A percentile compares a stretch with the other conserved stretches of the same genome.
phyloP scores from a whole-genome alignment of 2,888 invertebrate genomes.

The Nebria salina region DNA sequence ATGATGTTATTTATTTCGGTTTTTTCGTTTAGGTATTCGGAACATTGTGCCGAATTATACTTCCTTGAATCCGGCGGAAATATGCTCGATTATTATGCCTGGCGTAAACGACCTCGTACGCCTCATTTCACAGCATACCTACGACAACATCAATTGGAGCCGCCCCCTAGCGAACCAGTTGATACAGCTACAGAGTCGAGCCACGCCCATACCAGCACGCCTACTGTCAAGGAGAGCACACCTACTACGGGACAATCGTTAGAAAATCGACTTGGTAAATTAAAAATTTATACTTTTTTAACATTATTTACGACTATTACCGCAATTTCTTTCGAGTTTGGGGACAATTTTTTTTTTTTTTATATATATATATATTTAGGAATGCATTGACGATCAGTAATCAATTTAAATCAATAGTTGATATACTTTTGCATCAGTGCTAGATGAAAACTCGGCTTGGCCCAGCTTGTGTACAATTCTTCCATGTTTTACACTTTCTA shows the following conservation, averaged over 20 bases:
- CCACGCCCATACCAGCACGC: background rate
- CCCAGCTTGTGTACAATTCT: conserved; percentile 31
- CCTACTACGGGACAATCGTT: background rate
- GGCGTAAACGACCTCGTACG: conserved; percentile 83
- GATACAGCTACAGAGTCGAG: conserved; percentile 2
- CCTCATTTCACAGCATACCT: conserved; percentile 79
- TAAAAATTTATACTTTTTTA: background rate
- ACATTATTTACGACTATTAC: background rate
- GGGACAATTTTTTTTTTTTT: background rate
- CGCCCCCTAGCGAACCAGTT: background rate
- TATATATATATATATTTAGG: conserved; percentile 11
- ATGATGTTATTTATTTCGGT: background rate
- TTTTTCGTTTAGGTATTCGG: conserved; percentile 67
- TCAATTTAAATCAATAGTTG: background rate
- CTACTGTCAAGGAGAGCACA: background rate
- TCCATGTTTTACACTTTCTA: conserved; percentile 16
- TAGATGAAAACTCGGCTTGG: conserved; percentile 24
- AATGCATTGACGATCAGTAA: conserved; percentile 12
- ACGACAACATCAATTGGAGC: conserved; percentile 75
- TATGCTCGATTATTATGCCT: conserved; percentile 86
- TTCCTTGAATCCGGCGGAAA: conserved; percentile 88
- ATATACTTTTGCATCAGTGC: conserved; percentile 14
- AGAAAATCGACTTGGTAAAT: background rate
- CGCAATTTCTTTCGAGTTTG: background rate
- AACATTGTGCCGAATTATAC: conserved; percentile 84